phyloP scores from a whole-genome alignment of 2,113 vertebrate genomes.

The Erinaceus europaeus region DNA sequence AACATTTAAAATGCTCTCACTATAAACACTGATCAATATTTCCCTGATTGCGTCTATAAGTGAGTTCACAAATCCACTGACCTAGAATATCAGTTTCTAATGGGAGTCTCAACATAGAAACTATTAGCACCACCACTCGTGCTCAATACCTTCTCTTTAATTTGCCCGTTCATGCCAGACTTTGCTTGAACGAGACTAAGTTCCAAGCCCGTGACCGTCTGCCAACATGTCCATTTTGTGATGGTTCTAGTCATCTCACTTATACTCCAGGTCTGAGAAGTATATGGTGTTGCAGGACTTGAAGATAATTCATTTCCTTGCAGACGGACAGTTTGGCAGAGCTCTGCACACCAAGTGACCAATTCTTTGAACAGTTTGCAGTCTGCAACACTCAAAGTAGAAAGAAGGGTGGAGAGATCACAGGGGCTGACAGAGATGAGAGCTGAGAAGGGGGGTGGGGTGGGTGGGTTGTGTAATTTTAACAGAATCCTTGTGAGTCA shows the following conservation, averaged over 20 bases:
- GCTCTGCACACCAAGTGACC: neutral
- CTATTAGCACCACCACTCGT: neutral
- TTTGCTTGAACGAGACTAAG: fast-evolving
- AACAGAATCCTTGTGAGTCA: no score
- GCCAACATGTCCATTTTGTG: neutral
- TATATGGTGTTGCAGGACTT: neutral
- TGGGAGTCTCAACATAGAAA: neutral
- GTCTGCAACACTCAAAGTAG: neutral
- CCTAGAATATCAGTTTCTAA: neutral
- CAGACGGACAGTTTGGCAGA: neutral
- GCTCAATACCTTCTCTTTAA: neutral
- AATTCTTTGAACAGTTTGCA: neutral
- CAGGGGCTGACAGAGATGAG: neutral
- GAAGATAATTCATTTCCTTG: neutral
- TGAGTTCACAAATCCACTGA: neutral
- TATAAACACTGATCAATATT: neutral
- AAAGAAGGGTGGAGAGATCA: neutral
- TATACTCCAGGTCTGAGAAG: neutral
- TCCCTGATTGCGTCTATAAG: neutral
- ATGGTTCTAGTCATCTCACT: no score
- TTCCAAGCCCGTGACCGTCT: neutral
- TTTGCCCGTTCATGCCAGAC: neutral
- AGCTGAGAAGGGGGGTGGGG: neutral
- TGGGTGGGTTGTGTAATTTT: fast-evolving
- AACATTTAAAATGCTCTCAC: neutral